Evolutionary conservation across 1,140 invertebrate species (phyloP).

Genomic region (Apis laboriosa): DNA sequence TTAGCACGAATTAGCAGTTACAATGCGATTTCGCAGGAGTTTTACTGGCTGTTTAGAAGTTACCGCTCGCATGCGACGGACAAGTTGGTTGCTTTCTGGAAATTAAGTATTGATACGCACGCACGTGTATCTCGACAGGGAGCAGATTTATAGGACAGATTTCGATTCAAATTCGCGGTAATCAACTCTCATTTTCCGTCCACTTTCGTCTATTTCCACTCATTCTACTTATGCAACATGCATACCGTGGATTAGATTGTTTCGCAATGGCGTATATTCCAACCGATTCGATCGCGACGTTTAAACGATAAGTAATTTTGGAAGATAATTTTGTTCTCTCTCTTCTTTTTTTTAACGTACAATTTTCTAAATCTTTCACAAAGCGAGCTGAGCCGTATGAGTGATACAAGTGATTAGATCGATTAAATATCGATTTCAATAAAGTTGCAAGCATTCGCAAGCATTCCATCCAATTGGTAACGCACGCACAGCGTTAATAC

Average conservation of each 20-base stretch:
- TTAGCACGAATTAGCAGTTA: conserved; percentile 50
- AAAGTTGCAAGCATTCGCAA: background rate
- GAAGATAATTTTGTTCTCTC: background rate
- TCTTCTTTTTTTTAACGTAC: too few species aligned
- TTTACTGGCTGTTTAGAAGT: conserved; percentile 45
- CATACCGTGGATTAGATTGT: background rate
- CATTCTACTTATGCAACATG: background rate
- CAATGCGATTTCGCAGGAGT: conserved; percentile 26
- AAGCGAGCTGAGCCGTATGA: too few species aligned
- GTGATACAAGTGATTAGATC: too few species aligned
- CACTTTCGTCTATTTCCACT: background rate
- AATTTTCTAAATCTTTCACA: too few species aligned
- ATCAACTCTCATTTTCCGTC: background rate
- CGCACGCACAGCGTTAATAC: background rate
- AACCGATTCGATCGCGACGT: background rate
- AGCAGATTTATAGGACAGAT: background rate
- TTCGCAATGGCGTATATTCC: background rate
- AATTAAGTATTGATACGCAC: conserved; percentile 45
- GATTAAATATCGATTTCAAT: background rate
- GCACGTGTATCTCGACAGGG: background rate
- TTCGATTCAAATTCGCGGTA: conserved; percentile 8
- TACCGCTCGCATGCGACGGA: conserved; percentile 45
- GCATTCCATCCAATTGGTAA: background rate
- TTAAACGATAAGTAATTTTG: background rate
- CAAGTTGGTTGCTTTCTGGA: conserved; percentile 36